Evolutionary conservation across 2,797 vertebrate genomes (phyloP), one percentile per base, ranked within the genome.

Genomic region (Halcyon chelicuti): DNA sequence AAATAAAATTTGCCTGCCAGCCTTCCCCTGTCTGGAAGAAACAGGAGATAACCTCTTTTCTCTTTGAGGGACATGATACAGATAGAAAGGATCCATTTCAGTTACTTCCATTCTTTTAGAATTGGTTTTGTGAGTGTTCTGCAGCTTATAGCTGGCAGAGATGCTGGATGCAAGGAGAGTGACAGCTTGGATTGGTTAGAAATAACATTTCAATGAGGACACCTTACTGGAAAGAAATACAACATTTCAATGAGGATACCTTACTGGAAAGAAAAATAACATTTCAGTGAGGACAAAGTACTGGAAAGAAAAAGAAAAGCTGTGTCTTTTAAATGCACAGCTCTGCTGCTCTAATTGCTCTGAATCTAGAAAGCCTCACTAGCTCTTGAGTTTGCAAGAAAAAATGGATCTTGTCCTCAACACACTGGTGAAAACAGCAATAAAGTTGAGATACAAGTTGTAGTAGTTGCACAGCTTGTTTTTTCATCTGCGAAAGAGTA

Each of bases 1-100:
- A 96, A 96, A 90, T 72, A 40, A 77, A 86, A 85, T 63, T 82
- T 89, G 54, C 49, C 65, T 94, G 78, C 84, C 89, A 92, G 1
- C 35, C 35, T 90, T 91, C 17, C 19, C 8, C 33, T 87, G 40
- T 47, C 58, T 93, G 61, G 71, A 81, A 66, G 67, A 86, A 95
- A 71, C 3, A n/a, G 44, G 65, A 81, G 86, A 91, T 92, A 88
- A 91, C 58, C 51, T 78, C 42, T 86, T 83, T 88, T 85, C 61
- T 28, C 39, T 77, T 79, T n/a, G 46, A 72, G 76, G 55, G 58
- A 60, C 31, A 2, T 28, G 37, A 51, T 86, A 61, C 5, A 60
- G 55, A 40, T 67, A 57, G 66, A 81, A 55, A 28, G 63, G 62
- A 70, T 88, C 55, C 0, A 0, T 20, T 93, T 94, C 40, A 21